A percentile compares a stretch with the other conserved stretches of the same genome.
Evolutionary conservation across 2,888 invertebrate species (phyloP).

Genomic region (Ashinkailepas kermadecensis): DNA sequence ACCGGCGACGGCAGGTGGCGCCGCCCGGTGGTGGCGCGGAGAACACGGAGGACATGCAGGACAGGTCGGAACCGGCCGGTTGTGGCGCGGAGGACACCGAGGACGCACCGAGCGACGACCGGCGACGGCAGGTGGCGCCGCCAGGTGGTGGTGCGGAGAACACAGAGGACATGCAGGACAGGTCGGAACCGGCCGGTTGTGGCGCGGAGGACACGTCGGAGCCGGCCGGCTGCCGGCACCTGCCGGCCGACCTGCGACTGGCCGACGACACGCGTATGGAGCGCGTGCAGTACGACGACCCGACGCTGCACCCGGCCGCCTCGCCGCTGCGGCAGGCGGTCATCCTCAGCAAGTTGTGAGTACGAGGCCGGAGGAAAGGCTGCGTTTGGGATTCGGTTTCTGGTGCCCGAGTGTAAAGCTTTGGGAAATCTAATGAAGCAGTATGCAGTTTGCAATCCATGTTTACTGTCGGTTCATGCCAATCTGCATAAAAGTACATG

Average conservation of each 20-base stretch:
- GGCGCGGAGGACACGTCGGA: neutral
- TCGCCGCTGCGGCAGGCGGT: conserved; percentile 69
- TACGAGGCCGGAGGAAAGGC: conserved; percentile 31
- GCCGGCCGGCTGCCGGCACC: neutral
- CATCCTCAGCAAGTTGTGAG: conserved; percentile 67
- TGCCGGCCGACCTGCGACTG: conserved; percentile 54
- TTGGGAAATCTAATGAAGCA: too few species aligned
- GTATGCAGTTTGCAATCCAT: too few species aligned
- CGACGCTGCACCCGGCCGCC: conserved; percentile 48
- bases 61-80: too few species aligned
- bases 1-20: too few species aligned
- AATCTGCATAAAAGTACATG: too few species aligned
- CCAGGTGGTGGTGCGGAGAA: neutral
- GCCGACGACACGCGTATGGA: conserved; percentile 83
- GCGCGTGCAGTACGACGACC: conserved; percentile 61
- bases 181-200: neutral
- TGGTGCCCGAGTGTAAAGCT: too few species aligned
- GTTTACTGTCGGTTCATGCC: too few species aligned
- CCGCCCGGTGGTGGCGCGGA: neutral
- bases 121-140: neutral
- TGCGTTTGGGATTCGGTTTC: too few species aligned
- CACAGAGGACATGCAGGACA: too few species aligned
- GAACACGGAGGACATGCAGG: too few species aligned
- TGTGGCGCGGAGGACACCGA: too few species aligned
- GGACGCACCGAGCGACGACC: too few species aligned